Percentiles rank a stretch among this genome's conserved stretches.
phyloP scores from a whole-genome alignment of 2,797 vertebrate species.

The Eutrigla gurnardus region DNA sequence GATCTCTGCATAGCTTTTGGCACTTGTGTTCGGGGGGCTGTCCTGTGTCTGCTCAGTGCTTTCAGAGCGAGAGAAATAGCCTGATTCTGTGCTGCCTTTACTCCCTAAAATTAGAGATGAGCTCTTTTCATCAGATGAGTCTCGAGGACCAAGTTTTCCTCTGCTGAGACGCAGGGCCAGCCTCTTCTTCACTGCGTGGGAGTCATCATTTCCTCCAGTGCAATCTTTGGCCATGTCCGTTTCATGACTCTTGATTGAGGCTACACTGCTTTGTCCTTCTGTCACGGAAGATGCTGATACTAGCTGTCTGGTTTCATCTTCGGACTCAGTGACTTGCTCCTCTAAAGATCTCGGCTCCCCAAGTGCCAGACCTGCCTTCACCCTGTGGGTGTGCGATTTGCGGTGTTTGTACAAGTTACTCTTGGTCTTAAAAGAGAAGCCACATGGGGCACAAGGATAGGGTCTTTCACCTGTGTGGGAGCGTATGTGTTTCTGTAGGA shows the following conservation, averaged over 20 bases:
- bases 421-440: constrained; percentile 98
- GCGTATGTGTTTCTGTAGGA: constrained; percentile 97
- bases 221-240: constrained; percentile 62
- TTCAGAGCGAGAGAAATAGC: constrained; percentile 97
- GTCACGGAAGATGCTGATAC: constrained; percentile 69
- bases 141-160: constrained; percentile 86
- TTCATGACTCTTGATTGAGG: constrained; percentile 63
- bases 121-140: constrained; percentile 87
- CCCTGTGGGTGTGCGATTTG: constrained; percentile 96
- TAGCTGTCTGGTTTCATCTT: constrained; percentile 89
- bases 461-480: constrained; percentile 97
- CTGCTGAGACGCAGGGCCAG: constrained; percentile 93
- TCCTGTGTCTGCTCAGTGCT: constrained; percentile 93
- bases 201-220: constrained; percentile 87
- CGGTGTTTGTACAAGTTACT: constrained; percentile 98
- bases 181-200: constrained; percentile 94
- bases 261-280: constrained; percentile 68
- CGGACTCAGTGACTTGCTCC: constrained; percentile 93
- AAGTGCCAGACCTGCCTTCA: constrained; percentile 93
- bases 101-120: constrained; percentile 90
- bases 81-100: constrained; percentile 96
- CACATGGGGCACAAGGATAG: constrained; percentile 94
- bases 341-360: constrained; percentile 85
- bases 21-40: constrained; percentile 92
- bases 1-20: constrained; percentile 96